Evolutionary conservation across 2,888 invertebrate genomes (phyloP).

Genomic region (Caenorhabditis parvicauda): DNA sequence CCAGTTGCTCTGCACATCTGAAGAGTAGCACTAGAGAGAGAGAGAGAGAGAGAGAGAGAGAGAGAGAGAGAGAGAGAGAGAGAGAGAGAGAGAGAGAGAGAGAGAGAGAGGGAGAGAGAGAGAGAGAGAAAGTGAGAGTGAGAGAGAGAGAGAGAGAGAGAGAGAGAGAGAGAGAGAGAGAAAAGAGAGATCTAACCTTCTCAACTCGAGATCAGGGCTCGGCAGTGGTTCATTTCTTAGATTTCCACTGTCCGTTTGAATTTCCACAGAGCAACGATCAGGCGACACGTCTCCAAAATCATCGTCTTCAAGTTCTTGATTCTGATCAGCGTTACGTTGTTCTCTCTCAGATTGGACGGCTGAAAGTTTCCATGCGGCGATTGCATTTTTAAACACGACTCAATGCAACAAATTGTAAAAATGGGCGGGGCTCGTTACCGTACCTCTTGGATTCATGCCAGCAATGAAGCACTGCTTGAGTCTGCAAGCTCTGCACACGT

Average conservation of each 20-base stretch:
- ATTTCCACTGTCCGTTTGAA: slow-evolving; percentile 30
- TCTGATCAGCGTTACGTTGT: slow-evolving; percentile 11
- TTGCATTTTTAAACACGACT: not conserved
- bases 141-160: no score
- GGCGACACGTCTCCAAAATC: slow-evolving; percentile 26
- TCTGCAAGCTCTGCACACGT: slow-evolving; percentile 55
- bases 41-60: no score
- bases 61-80: no score
- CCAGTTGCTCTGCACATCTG: slow-evolving; percentile 32
- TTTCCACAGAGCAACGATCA: slow-evolving; percentile 31
- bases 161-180: no score
- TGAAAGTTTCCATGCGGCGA: slow-evolving; percentile 11
- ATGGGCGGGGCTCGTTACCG: not conserved
- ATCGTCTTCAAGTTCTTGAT: slow-evolving; percentile 27
- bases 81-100: no score
- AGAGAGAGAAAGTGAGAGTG: no score
- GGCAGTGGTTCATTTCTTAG: slow-evolving; percentile 7
- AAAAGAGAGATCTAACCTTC: no score
- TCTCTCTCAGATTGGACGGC: slow-evolving; percentile 48
- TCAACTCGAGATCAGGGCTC: slow-evolving; percentile 20
- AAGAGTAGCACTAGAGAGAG: no score
- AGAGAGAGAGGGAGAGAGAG: no score
- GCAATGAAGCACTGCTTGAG: slow-evolving; percentile 47
- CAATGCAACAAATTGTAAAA: not conserved
- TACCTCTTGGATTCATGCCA: slow-evolving; percentile 54